These are phyloP conservation scores for Agelaius phoeniceus DNA, from an alignment of 2,113 vertebrate genomes.

Conservation along the genomic window DNA sequence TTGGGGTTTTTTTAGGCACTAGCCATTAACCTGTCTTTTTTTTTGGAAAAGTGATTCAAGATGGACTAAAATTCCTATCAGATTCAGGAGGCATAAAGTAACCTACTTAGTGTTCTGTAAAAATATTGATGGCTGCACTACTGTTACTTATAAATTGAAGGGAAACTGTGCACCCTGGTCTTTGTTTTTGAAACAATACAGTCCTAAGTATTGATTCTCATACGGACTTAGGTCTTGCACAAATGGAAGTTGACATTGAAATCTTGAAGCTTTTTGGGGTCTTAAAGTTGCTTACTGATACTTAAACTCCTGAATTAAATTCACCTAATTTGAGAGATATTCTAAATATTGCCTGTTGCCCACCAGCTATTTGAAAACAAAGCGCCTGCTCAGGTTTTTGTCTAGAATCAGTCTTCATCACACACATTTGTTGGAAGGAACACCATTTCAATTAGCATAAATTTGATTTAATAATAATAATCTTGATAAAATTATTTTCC, in stretches of 20 bases:
- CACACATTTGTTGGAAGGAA: background rate
- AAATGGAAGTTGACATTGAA: rapidly evolving
- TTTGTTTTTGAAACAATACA: background rate
- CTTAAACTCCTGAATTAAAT: background rate
- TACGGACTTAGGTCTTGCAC: background rate
- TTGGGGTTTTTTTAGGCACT: background rate
- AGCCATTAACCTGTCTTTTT: background rate
- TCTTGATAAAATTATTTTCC: background rate
- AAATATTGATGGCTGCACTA: background rate
- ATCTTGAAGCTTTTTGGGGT: background rate
- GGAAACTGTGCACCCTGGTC: background rate
- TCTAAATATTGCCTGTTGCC: background rate
- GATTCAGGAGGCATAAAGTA: background rate
- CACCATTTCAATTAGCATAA: background rate
- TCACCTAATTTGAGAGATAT: background rate
- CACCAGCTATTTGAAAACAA: background rate
- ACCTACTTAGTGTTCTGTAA: background rate
- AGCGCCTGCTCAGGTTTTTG: background rate
- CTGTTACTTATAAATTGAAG: background rate
- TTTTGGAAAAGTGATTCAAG: background rate
- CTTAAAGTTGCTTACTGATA: background rate
- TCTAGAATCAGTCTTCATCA: background rate
- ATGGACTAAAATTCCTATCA: background rate
- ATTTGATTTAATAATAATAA: background rate
- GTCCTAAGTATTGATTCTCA: background rate